phyloP scores from a whole-genome alignment of 1,140 invertebrate genomes.

The Drosophila truncata region DNA sequence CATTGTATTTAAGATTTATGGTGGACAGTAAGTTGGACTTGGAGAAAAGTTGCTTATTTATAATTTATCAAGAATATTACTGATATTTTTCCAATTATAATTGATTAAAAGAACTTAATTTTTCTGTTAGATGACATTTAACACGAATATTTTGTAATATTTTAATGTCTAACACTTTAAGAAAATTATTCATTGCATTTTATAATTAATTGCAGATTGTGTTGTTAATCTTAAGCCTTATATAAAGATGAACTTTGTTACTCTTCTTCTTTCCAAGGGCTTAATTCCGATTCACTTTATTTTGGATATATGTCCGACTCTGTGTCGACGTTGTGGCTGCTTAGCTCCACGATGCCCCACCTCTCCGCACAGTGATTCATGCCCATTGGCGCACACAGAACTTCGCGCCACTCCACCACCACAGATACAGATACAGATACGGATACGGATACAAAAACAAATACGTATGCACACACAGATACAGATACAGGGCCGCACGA shows the following conservation, averaged over 20 bases:
- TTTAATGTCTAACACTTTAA: background rate
- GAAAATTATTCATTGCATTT: background rate
- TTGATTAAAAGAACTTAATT: background rate
- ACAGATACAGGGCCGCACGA: conserved; percentile 24
- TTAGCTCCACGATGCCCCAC: conserved; percentile 35
- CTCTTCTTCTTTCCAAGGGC: background rate
- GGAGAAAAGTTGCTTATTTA: too few relatives aligned
- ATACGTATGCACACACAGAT: conserved; percentile 5
- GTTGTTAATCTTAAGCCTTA: too few relatives aligned
- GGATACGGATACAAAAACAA: conserved; percentile 7
- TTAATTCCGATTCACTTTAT: conserved; percentile 6
- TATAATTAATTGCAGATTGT: background rate
- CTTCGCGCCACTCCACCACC: conserved; percentile 19
- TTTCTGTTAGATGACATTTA: background rate
- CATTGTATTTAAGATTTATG: background rate
- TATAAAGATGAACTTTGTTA: background rate
- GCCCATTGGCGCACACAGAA: conserved; percentile 73
- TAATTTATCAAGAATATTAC: background rate
- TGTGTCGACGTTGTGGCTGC: conserved; percentile 66
- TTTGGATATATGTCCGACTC: conserved; percentile 7
- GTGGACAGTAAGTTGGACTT: background rate
- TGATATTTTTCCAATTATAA: background rate
- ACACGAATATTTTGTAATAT: background rate
- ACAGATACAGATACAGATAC: conserved; percentile 12
- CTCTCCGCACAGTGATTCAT: conserved; percentile 64